Evolutionary conservation across 2,113 vertebrate genomes (phyloP).

Genomic region (Bubo bubo): DNA sequence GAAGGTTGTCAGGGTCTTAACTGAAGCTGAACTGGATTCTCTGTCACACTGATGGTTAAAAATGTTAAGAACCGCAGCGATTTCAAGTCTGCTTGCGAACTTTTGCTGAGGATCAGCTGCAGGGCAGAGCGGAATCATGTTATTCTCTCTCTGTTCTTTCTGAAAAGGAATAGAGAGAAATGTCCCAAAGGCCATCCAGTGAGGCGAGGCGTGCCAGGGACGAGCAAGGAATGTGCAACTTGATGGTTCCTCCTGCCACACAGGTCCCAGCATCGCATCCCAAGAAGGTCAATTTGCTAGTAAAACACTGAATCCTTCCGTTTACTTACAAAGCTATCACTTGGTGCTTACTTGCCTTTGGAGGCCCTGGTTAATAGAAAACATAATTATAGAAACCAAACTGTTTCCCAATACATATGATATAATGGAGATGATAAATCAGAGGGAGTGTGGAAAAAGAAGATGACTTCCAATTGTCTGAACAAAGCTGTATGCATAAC

Average conservation of each 20-base stretch:
- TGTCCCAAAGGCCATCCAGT: accelerated
- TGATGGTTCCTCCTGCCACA: background rate
- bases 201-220: background rate
- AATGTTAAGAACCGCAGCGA: background rate
- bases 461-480: background rate
- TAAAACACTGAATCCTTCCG: background rate
- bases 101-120: background rate
- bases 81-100: background rate
- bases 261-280: background rate
- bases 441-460: background rate
- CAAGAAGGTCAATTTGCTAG: background rate
- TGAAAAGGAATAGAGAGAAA: background rate
- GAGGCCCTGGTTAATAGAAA: background rate
- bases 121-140: background rate
- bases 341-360: background rate
- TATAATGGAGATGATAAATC: background rate
- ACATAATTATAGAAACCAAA: background rate
- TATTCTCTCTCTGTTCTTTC: background rate
- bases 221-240: background rate
- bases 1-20: background rate
- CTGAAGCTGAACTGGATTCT: background rate
- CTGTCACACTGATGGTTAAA: background rate
- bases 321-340: background rate
- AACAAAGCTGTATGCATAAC: background rate
- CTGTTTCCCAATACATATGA: background rate